These are phyloP conservation scores for Callospermophilus lateralis DNA, from an alignment of 2,113 vertebrate species.

Conservation along the genomic window DNA sequence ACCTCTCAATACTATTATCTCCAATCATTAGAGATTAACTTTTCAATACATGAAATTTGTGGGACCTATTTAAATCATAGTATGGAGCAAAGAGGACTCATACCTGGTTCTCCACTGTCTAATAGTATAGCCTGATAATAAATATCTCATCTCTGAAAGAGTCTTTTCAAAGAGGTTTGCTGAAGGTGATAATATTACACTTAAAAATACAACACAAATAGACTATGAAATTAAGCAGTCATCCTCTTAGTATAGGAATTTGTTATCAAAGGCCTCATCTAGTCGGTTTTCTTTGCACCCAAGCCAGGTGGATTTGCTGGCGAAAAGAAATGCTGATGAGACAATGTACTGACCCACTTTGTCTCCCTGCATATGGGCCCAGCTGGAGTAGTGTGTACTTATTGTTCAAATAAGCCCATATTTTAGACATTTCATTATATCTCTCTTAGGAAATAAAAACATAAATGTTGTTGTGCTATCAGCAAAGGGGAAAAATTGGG, in stretches of 20 bases:
- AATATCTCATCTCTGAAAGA: neutral
- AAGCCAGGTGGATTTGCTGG: slow-evolving; percentile 87
- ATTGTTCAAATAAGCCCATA: slow-evolving; percentile 79
- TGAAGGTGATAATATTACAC: neutral
- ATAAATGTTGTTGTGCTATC: slow-evolving; percentile 73
- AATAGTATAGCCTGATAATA: neutral
- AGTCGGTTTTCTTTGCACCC: slow-evolving; percentile 84
- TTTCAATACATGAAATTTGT: neutral
- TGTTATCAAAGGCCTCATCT: slow-evolving; percentile 74
- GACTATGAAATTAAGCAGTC: slow-evolving; percentile 74
- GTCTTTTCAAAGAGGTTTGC: neutral
- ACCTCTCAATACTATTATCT: neutral
- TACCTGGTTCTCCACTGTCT: neutral
- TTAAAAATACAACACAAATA: slow-evolving; percentile 77
- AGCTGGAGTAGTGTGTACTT: slow-evolving; percentile 85
- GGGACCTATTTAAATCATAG: neutral
- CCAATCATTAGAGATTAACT: neutral
- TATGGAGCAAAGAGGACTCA: neutral
- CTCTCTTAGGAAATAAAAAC: slow-evolving; percentile 73
- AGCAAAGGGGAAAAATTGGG: neutral
- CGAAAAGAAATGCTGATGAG: slow-evolving; percentile 91
- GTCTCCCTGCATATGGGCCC: slow-evolving; percentile 89
- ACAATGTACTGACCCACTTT: slow-evolving; percentile 93
- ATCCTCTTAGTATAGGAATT: slow-evolving; percentile 88
- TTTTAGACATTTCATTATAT: slow-evolving; percentile 71